These are phyloP conservation scores for Nephotettix cincticeps DNA, from an alignment of 1,140 invertebrate genomes.

Conservation along the genomic window DNA sequence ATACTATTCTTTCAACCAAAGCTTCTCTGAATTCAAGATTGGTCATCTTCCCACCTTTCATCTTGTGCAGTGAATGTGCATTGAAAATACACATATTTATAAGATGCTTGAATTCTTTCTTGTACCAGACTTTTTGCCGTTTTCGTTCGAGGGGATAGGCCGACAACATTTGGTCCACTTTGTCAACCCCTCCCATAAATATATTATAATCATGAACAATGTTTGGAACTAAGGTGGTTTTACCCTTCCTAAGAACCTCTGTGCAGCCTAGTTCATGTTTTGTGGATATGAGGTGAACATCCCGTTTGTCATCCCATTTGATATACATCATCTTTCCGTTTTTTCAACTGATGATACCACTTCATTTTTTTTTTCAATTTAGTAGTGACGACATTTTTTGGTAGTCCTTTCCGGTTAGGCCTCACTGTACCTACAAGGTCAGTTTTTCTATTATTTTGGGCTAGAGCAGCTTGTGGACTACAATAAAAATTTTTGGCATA, in stretches of 20 bases:
- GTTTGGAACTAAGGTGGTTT: neutral
- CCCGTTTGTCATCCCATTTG: conserved; percentile 8
- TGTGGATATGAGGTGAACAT: neutral
- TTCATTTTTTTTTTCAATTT: neutral
- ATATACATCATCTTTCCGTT: neutral
- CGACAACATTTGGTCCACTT: neutral
- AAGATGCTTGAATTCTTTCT: conserved; percentile 25
- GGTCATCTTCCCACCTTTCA: neutral
- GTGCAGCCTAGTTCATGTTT: too few species aligned
- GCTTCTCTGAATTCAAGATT: conserved; percentile 9
- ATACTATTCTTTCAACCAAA: conserved; percentile 6
- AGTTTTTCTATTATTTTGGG: neutral
- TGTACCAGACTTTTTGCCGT: conserved; percentile 22
- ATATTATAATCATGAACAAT: conserved; percentile 9
- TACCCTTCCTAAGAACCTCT: neutral
- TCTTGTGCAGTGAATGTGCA: conserved; percentile 19
- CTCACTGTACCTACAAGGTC: neutral
- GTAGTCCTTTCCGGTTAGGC: neutral
- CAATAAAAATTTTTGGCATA: conserved; percentile 18
- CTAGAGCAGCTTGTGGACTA: neutral
- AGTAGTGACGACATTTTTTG: neutral
- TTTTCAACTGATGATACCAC: neutral
- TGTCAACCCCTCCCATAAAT: conserved; percentile 7
- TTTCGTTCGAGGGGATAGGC: conserved; percentile 16
- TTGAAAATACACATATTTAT: conserved; percentile 28